These are phyloP conservation scores for Drosophila sechellia DNA, from an alignment of 1,140 invertebrate genomes.

Conservation along the genomic window DNA sequence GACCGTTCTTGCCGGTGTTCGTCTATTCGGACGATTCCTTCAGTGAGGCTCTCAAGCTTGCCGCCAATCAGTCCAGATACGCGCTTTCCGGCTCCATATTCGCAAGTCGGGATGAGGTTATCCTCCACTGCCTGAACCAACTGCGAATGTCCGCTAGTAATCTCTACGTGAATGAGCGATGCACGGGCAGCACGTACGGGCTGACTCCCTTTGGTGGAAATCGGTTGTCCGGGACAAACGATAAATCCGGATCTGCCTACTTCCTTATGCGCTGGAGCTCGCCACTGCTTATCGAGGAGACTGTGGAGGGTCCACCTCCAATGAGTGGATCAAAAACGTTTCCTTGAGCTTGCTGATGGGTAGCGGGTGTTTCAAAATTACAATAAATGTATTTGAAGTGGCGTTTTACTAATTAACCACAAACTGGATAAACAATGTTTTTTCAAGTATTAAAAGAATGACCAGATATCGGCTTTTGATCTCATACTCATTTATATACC, in stretches of 20 bases:
- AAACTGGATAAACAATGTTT: no score
- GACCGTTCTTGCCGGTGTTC: conserved; percentile 95
- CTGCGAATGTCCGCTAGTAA: conserved; percentile 95
- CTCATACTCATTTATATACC: no score
- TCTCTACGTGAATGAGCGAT: conserved; percentile 99
- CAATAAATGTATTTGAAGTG: not conserved
- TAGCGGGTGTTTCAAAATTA: not conserved
- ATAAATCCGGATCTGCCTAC: conserved; percentile 98
- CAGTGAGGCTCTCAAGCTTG: conserved; percentile 72
- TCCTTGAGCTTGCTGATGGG: no score
- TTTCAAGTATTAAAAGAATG: no score
- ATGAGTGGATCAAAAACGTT: not conserved
- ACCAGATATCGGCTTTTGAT: no score
- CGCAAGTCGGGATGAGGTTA: conserved; percentile 91
- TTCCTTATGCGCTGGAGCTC: conserved; percentile 96
- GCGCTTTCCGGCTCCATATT: conserved; percentile 98
- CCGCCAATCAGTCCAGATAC: conserved; percentile 93
- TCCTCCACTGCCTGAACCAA: conserved; percentile 89
- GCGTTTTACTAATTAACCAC: not conserved
- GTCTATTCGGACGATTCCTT: conserved; percentile 93
- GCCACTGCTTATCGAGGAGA: conserved; percentile 85
- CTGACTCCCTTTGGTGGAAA: conserved; percentile 99
- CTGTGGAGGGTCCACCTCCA: conserved; percentile 8
- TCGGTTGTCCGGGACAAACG: conserved; percentile 98
- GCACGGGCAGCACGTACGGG: conserved; percentile 97